These are phyloP conservation scores for Sisyra nigra DNA, from an alignment of 2,888 invertebrate genomes.

Conservation along the genomic window DNA sequence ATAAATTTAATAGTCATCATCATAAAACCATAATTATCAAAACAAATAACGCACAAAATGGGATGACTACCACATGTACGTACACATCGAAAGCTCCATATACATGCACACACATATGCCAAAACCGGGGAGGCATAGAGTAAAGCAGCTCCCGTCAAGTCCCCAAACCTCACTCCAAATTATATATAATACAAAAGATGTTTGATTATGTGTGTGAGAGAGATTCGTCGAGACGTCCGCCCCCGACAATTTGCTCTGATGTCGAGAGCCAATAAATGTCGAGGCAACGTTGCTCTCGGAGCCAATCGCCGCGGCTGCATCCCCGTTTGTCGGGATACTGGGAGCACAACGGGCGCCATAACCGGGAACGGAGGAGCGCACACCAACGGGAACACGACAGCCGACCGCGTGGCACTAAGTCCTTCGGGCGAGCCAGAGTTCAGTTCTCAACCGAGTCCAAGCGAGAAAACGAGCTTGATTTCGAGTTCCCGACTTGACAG, in stretches of 20 bases:
- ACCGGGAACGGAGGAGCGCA: too few relatives aligned
- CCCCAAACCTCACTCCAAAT: too few relatives aligned
- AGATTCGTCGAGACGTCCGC: neutral
- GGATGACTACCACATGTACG: neutral
- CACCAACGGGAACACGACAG: too few relatives aligned
- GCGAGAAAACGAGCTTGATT: too few relatives aligned
- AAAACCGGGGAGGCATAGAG: too few relatives aligned
- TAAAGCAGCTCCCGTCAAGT: neutral
- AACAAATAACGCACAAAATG: conserved; percentile 6
- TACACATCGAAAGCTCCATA: too few relatives aligned
- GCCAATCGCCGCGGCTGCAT: neutral
- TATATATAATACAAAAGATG: too few relatives aligned
- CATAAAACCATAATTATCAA: conserved; percentile 8
- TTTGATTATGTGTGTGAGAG: too few relatives aligned
- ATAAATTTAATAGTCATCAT: conserved; percentile 4
- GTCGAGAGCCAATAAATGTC: conserved; percentile 13
- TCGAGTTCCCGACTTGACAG: neutral
- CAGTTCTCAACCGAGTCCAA: neutral
- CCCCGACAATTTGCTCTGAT: conserved; percentile 14
- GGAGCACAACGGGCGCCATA: too few relatives aligned
- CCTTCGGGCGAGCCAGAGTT: neutral
- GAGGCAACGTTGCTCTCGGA: conserved; percentile 16
- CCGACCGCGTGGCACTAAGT: neutral
- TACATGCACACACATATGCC: too few relatives aligned
- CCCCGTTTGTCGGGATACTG: too few relatives aligned